Conservation (phyloP, 2,113 vertebrate species). For the Pyrgilauda ruficollis region DNA sequence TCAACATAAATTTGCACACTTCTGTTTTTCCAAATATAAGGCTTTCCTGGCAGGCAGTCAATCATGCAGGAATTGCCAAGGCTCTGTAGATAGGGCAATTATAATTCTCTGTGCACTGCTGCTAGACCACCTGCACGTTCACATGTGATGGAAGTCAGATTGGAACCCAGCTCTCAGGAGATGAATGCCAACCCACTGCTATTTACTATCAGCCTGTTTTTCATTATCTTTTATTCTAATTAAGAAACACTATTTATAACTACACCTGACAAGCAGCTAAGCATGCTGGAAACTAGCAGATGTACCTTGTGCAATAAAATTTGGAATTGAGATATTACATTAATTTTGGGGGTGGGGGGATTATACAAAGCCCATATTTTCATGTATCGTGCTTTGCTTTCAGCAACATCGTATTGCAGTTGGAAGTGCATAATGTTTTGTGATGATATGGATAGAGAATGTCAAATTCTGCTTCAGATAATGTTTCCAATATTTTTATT, state of each 20-base stretch:
- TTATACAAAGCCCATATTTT: neutral
- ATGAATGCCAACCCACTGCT: slow-evolving; percentile 15
- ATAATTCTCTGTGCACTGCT: slow-evolving; percentile 14
- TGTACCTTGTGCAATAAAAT: neutral
- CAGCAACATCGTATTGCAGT: neutral
- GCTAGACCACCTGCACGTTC: slow-evolving; percentile 18
- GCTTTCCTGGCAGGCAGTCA: slow-evolving; percentile 37
- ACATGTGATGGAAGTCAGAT: neutral
- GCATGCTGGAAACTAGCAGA: neutral
- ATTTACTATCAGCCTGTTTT: neutral
- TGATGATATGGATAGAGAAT: neutral
- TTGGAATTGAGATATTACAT: neutral
- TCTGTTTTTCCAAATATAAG: slow-evolving; percentile 33
- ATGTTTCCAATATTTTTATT: neutral
- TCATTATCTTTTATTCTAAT: neutral
- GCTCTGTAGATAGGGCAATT: slow-evolving; percentile 6
- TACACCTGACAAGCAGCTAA: neutral
- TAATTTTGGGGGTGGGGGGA: neutral
- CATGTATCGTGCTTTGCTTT: neutral
- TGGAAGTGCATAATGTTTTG: neutral
- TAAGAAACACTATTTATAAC: neutral
- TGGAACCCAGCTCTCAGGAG: neutral
- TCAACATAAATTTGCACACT: slow-evolving; percentile 12
- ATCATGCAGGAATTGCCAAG: slow-evolving; percentile 39
- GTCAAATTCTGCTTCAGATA: neutral